A percentile compares a stretch with the other conserved stretches of the same genome.
Evolutionary conservation across 2,888 invertebrate genomes (phyloP).

Genomic region (Pocota personata): DNA sequence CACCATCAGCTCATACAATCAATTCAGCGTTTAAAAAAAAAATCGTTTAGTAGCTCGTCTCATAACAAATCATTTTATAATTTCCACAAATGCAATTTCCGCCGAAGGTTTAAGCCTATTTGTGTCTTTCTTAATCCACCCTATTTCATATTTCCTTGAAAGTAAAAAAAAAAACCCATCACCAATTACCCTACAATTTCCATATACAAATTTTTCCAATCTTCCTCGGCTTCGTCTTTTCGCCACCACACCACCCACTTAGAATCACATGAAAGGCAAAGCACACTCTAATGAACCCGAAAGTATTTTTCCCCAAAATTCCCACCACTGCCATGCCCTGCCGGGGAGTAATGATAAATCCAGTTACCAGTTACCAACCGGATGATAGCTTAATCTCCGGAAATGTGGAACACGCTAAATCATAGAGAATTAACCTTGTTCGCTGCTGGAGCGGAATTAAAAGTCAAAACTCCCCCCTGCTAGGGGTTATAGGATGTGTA

Average conservation of each 20-base stretch:
- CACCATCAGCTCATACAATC: no score
- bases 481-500: background rate
- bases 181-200: slow-evolving; percentile 53
- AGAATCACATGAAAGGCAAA: slow-evolving; percentile 64
- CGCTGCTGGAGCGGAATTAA: slow-evolving; percentile 71
- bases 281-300: slow-evolving; percentile 68
- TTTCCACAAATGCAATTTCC: slow-evolving; percentile 13
- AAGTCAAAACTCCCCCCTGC: slow-evolving; percentile 41
- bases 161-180: slow-evolving; percentile 47
- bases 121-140: slow-evolving; percentile 19
- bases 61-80: background rate
- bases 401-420: slow-evolving; percentile 74
- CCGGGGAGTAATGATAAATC: slow-evolving; percentile 67
- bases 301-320: slow-evolving; percentile 39
- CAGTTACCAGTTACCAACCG: slow-evolving; percentile 68
- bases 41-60: no score
- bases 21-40: no score
- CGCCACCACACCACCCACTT: background rate
- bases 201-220: slow-evolving; percentile 13
- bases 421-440: slow-evolving; percentile 72
- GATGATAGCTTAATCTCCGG: slow-evolving; percentile 74
- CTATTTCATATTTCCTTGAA: slow-evolving; percentile 40
- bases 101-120: slow-evolving; percentile 12
- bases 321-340: slow-evolving; percentile 2
- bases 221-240: background rate